Evolutionary conservation across 2,888 invertebrate species (phyloP), one percentile per base, ranked within the genome.

Genomic region (Podabrus alpinus): DNA sequence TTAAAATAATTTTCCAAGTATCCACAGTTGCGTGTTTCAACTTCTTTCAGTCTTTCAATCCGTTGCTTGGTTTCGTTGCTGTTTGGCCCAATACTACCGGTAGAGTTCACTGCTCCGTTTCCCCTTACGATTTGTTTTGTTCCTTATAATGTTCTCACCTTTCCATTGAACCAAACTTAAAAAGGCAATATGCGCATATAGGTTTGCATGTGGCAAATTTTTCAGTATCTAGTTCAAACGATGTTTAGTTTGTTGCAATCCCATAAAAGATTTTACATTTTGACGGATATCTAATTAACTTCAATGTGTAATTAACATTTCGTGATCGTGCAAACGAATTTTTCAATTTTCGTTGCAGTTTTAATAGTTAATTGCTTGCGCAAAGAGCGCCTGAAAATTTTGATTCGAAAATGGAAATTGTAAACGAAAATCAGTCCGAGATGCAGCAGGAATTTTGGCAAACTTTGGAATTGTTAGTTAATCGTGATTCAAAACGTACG

Each of bases 381-480:
- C 19, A 60, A 16, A 15, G 29, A 62, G 3, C 13, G 15, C n/a
- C 21, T 17, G n/a, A 24, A 66, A 45, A 13, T 64, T 10, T 24
- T 17, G 2, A 45, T n/a, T 45, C 45, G n/a, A 21, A 64, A 66
- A 70, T 74, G 70, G 62, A 74, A 59, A 45, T n/a, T 45, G 19
- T 5, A 15, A n/a, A 15, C 1, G 69, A 66, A 15, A 73, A 73
- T 11, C 29, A 72, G 25, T 24, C 21, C 5, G 60, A 60, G 15
- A 10, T 77, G 25, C 72, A 77, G 9, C 79, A 88, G 74, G 88
- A 89, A 68, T 91, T 92, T 83, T 92, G 92, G 92, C 90, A 90
- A 68, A 92, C 91, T n/a, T 89, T 92, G 76, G 91, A 92, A 76
- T 87, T 92, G 59, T 87, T 92, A 15, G 90, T 91, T 15, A 90